Percentiles rank a stretch among this genome's conserved stretches.
Evolutionary conservation across 2,888 invertebrate genomes (phyloP).

Genomic region (Tridacna gigas): DNA sequence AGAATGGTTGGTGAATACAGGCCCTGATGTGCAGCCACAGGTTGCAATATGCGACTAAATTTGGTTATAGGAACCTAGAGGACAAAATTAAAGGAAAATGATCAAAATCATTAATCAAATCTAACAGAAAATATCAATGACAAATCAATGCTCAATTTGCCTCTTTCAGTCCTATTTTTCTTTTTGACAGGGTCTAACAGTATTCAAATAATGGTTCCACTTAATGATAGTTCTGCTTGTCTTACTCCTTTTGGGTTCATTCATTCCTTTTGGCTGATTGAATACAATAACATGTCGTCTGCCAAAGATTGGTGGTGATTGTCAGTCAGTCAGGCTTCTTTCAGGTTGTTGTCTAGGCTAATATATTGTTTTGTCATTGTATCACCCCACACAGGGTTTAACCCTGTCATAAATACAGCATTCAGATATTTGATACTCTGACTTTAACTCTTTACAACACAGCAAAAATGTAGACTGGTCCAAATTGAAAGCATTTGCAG

Average conservation of each 20-base stretch:
- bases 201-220: constrained; percentile 19
- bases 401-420: constrained; percentile 5
- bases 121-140: background rate
- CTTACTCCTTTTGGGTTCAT: background rate
- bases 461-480: too few relatives aligned
- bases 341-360: background rate
- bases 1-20: too few relatives aligned
- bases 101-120: constrained; percentile 3
- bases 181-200: background rate
- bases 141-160: constrained; percentile 1
- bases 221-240: constrained; percentile 18
- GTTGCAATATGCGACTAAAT: too few relatives aligned
- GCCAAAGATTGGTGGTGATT: constrained; percentile 20
- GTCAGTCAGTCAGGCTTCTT: constrained; percentile 2
- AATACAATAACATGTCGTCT: constrained; percentile 26
- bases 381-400: constrained; percentile 2
- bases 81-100: too few relatives aligned
- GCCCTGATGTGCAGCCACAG: too few relatives aligned
- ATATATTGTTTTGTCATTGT: constrained; percentile 6
- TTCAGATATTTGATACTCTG: background rate
- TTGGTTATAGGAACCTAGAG: too few relatives aligned
- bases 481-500: too few relatives aligned
- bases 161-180: constrained; percentile 1
- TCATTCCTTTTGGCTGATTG: constrained; percentile 6
- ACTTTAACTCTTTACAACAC: background rate